These are phyloP conservation scores for Salpingus planirostris DNA, from an alignment of 2,888 invertebrate species.

Conservation along the genomic window DNA sequence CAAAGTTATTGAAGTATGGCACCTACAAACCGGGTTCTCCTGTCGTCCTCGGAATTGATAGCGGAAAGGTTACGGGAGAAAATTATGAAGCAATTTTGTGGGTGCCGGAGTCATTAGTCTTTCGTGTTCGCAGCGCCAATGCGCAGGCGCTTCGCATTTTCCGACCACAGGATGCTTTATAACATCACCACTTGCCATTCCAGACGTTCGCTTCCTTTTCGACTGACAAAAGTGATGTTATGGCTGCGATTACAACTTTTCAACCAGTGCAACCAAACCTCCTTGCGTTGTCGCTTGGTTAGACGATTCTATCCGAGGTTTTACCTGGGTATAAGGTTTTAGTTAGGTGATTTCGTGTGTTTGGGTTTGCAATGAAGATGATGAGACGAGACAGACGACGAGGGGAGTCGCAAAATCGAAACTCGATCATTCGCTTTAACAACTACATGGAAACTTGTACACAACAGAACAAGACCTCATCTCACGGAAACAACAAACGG, in stretches of 20 bases:
- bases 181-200: slow-evolving; percentile 25
- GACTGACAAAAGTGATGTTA: slow-evolving; percentile 23
- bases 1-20: slow-evolving; percentile 31
- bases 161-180: slow-evolving; percentile 25
- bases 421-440: no score
- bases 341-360: no score
- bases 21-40: slow-evolving; percentile 26
- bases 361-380: no score
- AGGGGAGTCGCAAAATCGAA: no score
- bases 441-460: no score
- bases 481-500: slow-evolving; percentile 15
- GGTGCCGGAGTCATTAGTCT: slow-evolving; percentile 40
- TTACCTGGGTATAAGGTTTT: no score
- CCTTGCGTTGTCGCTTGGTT: no score
- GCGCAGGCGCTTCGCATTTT: slow-evolving; percentile 15
- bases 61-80: slow-evolving; percentile 41
- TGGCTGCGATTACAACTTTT: no score
- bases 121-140: slow-evolving; percentile 19
- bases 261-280: no score
- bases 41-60: slow-evolving; percentile 37
- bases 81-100: slow-evolving; percentile 44
- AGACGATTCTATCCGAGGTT: no score
- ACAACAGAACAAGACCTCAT: neutral
- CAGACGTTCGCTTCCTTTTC: slow-evolving; percentile 25
- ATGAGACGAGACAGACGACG: no score